Conservation (phyloP, 2,888 invertebrate species). For the Stenodera caucasica region DNA sequence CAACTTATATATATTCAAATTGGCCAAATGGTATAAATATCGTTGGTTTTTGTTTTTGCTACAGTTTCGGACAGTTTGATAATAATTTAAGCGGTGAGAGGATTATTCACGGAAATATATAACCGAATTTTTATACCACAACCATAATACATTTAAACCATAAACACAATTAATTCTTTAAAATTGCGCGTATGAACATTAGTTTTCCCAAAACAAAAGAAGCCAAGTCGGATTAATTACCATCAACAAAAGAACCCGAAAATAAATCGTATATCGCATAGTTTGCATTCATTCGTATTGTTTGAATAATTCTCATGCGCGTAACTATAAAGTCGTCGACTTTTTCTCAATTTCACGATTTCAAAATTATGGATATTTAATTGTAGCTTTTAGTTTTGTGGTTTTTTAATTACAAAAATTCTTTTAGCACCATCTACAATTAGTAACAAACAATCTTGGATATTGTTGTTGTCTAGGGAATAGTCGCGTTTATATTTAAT, state of each 20-base stretch:
- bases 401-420: too few relatives aligned
- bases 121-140: slow-evolving; percentile 15
- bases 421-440: too few relatives aligned
- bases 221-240: slow-evolving; percentile 33
- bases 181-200: slow-evolving; percentile 35
- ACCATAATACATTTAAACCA: slow-evolving; percentile 31
- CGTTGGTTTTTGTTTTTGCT: too few relatives aligned
- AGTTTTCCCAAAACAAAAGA: slow-evolving; percentile 34
- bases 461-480: slow-evolving; percentile 5
- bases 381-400: neutral
- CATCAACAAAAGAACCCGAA: slow-evolving; percentile 34
- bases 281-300: slow-evolving; percentile 35
- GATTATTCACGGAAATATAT: slow-evolving; percentile 20
- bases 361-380: neutral
- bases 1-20: neutral
- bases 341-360: slow-evolving; percentile 9
- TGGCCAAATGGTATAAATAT: neutral
- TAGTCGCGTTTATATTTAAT: slow-evolving; percentile 37
- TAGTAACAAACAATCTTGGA: neutral
- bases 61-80: neutral
- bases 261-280: slow-evolving; percentile 36
- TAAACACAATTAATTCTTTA: slow-evolving; percentile 37
- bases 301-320: slow-evolving; percentile 32
- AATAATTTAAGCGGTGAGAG: slow-evolving; percentile 17
- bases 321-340: slow-evolving; percentile 10